These are phyloP conservation scores for Procambarus clarkii DNA, from an alignment of 1,140 invertebrate species.

Conservation along the genomic window DNA sequence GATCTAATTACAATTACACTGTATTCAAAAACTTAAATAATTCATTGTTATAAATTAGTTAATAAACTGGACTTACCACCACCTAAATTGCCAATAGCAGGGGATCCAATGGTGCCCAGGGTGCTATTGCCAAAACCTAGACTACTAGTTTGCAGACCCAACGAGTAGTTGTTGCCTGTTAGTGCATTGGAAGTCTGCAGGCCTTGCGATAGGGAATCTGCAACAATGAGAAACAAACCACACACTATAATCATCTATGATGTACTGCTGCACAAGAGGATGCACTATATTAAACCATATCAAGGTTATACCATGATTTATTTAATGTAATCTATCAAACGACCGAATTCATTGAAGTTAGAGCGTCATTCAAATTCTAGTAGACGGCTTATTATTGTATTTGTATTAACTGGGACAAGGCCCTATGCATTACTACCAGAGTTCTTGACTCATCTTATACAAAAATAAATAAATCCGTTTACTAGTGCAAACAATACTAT, in stretches of 20 bases:
- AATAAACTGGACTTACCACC: conserved; percentile 72
- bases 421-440: too few species aligned
- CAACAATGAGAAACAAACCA: conserved; percentile 70
- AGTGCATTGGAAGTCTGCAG: conserved; percentile 74
- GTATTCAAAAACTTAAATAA: conserved; percentile 7
- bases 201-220: conserved; percentile 73
- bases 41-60: conserved; percentile 57
- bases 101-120: conserved; percentile 79
- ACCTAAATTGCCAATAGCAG: conserved; percentile 77
- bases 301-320: conserved; percentile 37
- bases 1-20: not conserved
- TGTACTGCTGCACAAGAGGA: conserved; percentile 38
- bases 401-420: too few species aligned
- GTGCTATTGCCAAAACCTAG: conserved; percentile 78
- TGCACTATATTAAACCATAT: conserved; percentile 52
- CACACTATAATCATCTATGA: conserved; percentile 67
- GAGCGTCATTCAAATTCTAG: too few species aligned
- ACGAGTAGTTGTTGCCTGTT: conserved; percentile 78
- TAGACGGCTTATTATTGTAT: too few species aligned
- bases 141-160: conserved; percentile 78
- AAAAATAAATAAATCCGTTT: too few species aligned
- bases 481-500: too few species aligned
- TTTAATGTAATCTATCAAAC: not conserved
- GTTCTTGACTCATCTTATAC: too few species aligned
- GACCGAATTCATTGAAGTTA: not conserved